These are phyloP conservation scores for Tribolium castaneum DNA, from an alignment of 1,140 invertebrate genomes.

Conservation along the genomic window DNA sequence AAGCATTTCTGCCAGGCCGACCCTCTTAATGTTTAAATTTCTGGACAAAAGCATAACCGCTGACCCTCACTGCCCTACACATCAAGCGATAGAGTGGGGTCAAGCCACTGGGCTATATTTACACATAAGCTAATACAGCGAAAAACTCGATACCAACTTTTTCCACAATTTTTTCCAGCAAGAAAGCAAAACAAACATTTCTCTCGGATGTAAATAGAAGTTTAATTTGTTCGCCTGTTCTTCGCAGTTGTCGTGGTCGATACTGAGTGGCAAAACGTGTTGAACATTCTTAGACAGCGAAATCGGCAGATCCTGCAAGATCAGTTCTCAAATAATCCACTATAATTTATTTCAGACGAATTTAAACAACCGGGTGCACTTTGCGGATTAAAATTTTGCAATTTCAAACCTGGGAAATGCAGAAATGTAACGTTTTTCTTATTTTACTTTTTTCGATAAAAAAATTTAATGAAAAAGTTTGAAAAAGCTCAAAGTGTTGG, in stretches of 20 bases:
- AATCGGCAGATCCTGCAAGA: background rate
- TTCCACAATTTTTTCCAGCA: background rate
- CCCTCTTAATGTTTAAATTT: background rate
- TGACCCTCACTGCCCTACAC: too few relatives aligned
- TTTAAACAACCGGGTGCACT: background rate
- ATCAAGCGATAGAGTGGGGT: background rate
- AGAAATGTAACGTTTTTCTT: too few relatives aligned
- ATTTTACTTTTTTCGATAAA: too few relatives aligned
- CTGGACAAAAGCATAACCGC: too few relatives aligned
- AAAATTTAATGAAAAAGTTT: too few relatives aligned
- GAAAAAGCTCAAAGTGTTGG: too few relatives aligned
- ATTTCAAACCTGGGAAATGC: too few relatives aligned
- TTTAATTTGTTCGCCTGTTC: slow-evolving; percentile 15
- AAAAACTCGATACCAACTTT: background rate
- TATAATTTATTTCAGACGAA: background rate
- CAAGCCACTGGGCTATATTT: background rate
- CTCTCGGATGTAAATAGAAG: background rate
- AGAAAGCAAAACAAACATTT: background rate
- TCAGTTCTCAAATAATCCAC: slow-evolving; percentile 4
- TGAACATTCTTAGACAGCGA: background rate
- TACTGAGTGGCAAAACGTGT: slow-evolving; percentile 8
- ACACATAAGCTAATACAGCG: background rate
- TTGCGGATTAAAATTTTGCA: background rate
- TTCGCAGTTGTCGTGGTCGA: background rate
- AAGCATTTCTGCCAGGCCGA: background rate